Evolutionary conservation across 2,888 invertebrate genomes (phyloP).

Genomic region (Caenorhabditis uteleia): DNA sequence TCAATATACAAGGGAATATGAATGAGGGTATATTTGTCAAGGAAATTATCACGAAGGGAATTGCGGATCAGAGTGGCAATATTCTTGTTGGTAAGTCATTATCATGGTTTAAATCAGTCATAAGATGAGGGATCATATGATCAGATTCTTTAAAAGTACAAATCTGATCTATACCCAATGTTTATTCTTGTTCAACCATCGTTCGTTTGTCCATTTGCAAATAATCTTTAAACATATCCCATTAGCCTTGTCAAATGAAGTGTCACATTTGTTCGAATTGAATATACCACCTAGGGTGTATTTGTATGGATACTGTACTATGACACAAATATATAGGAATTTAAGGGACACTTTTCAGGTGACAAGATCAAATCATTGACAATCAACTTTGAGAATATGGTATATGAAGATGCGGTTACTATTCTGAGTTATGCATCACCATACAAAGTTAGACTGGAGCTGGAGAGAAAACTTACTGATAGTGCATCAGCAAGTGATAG

Average conservation of each 20-base stretch:
- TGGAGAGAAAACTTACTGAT: slow-evolving; percentile 48
- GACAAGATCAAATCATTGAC: slow-evolving; percentile 86
- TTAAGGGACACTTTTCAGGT: slow-evolving; percentile 78
- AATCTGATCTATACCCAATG: too few relatives aligned
- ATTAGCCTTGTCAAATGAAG: too few relatives aligned
- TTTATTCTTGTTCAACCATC: too few relatives aligned
- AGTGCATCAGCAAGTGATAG: slow-evolving; percentile 19
- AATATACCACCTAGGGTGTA: too few relatives aligned
- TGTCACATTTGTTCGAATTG: too few relatives aligned
- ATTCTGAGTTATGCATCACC: slow-evolving; percentile 89
- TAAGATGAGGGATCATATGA: too few relatives aligned
- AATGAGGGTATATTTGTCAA: slow-evolving; percentile 87
- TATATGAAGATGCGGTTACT: slow-evolving; percentile 86
- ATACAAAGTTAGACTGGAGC: slow-evolving; percentile 76
- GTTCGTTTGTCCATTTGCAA: too few relatives aligned
- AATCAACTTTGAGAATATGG: slow-evolving; percentile 86
- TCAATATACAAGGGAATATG: slow-evolving; percentile 80
- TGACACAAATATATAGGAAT: too few relatives aligned
- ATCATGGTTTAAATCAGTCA: too few relatives aligned
- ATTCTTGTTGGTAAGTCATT: slow-evolving; percentile 81
- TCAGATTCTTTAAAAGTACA: too few relatives aligned
- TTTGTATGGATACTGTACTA: too few relatives aligned
- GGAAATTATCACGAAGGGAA: slow-evolving; percentile 84
- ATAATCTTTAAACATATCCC: too few relatives aligned
- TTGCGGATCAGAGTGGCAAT: slow-evolving; percentile 84